Percentiles rank a stretch among this genome's conserved stretches.
Evolutionary conservation across 2,888 invertebrate species (phyloP).

Genomic region (Sphaeridia pumilis): DNA sequence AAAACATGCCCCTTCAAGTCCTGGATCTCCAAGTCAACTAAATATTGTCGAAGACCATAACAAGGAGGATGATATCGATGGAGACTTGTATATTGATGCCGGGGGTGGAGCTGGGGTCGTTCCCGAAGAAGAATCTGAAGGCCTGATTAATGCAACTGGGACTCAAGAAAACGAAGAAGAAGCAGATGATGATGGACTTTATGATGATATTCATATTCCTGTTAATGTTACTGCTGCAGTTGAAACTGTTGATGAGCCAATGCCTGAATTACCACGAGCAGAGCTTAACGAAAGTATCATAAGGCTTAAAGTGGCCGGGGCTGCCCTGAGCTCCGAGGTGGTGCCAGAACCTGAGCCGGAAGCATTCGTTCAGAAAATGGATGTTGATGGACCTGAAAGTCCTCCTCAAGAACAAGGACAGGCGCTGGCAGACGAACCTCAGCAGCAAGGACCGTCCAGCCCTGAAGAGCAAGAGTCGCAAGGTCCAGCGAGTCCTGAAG

Average conservation of each 20-base stretch:
- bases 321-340: not conserved
- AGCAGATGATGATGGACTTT: not conserved
- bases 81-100: conserved; percentile 1
- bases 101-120: not conserved
- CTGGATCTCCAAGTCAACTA: conserved; percentile 6
- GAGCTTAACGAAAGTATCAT: not conserved
- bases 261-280: too few species aligned
- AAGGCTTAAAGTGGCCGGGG: not conserved
- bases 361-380: not conserved
- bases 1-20: not conserved
- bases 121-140: not conserved
- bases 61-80: conserved; percentile 4
- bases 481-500: not conserved
- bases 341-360: not conserved
- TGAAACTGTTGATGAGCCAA: not conserved
- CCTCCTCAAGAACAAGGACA: too few species aligned
- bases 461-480: not conserved
- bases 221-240: not conserved
- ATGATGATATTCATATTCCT: not conserved
- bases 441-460: too few species aligned
- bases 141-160: not conserved
- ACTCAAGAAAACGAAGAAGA: not conserved
- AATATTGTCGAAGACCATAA: conserved; percentile 9
- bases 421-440: too few species aligned
- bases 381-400: not conserved